Percentiles rank a stretch among this genome's conserved stretches.
Conservation (phyloP, 2,888 invertebrate species). For the Julus scandinavius region DNA sequence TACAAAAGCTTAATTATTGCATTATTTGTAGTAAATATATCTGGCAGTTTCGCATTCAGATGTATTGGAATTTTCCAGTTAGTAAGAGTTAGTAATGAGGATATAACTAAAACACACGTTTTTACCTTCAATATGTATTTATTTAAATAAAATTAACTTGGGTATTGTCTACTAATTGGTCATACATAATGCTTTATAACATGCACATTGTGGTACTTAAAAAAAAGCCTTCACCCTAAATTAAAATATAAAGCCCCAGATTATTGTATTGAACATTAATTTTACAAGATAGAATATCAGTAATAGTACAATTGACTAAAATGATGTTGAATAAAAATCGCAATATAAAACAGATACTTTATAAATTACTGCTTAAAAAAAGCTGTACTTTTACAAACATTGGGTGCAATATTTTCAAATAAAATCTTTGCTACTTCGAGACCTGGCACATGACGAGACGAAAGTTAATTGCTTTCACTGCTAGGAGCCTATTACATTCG, state of each 20-base stretch:
- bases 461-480: slow-evolving; percentile 90
- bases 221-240: not conserved
- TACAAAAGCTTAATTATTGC: too few species aligned
- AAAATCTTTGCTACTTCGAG: slow-evolving; percentile 55
- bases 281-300: not conserved
- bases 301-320: not conserved
- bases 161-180: not conserved
- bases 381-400: not conserved
- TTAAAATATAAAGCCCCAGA: not conserved
- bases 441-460: slow-evolving; percentile 66
- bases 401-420: not conserved
- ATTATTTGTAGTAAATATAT: too few species aligned
- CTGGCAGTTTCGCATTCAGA: too few species aligned
- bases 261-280: not conserved
- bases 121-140: not conserved
- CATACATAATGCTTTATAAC: not conserved
- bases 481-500: slow-evolving; percentile 90
- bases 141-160: not conserved
- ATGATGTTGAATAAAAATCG: not conserved
- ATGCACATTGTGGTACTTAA: not conserved
- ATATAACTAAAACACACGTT: not conserved
- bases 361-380: slow-evolving; percentile 33
- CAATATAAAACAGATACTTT: slow-evolving; percentile 27
- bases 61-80: too few species aligned
- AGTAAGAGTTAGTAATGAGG: too few species aligned